These are phyloP conservation scores for Phylloscopus trochiloides DNA, from an alignment of 2,113 vertebrate genomes.

Conservation along the genomic window DNA sequence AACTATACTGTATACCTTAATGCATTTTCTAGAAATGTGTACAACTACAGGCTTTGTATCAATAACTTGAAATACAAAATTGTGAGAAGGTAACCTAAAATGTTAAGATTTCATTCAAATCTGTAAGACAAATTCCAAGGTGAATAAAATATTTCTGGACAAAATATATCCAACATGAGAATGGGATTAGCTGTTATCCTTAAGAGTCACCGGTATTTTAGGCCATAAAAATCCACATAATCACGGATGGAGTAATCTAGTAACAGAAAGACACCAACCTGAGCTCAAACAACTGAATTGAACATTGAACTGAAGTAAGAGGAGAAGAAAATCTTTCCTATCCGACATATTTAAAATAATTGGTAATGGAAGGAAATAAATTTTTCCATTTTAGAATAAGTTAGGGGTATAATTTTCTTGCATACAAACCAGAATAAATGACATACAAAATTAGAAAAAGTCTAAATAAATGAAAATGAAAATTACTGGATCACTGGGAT, in stretches of 20 bases:
- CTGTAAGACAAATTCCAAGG: not conserved
- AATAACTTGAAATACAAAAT: not conserved
- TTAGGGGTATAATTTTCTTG: not conserved
- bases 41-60: not conserved
- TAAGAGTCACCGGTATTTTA: not conserved
- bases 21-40: not conserved
- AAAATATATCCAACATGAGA: not conserved
- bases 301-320: not conserved
- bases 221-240: not conserved
- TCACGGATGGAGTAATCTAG: not conserved
- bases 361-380: not conserved
- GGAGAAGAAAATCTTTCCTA: not conserved
- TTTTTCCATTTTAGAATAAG: not conserved
- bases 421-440: not conserved
- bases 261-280: not conserved
- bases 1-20: not conserved
- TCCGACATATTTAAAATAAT: not conserved
- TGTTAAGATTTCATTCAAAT: not conserved
- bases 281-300: not conserved
- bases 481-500: not conserved
- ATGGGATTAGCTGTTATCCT: not conserved
- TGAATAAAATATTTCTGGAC: not conserved
- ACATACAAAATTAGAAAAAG: not conserved
- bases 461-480: not conserved
- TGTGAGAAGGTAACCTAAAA: not conserved